Base-by-base conservation (phyloP, 2,797 vertebrate genomes). In the Coregonus suidteri region DNA sequence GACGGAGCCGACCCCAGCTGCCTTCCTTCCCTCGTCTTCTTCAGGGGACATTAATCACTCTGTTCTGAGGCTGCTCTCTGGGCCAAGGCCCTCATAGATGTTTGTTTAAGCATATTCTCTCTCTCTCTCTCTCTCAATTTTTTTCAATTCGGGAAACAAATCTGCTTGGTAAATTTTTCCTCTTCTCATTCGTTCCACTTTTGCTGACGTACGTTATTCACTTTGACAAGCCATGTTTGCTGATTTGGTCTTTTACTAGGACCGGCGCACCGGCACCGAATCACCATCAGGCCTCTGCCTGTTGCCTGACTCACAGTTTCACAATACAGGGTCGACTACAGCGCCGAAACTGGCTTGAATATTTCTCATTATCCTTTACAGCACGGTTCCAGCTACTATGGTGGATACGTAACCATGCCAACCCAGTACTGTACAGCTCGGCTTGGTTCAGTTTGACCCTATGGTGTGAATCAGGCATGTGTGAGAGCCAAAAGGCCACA, bases 1-100 rank as follows among this genome's bases (percentile, higher is more conserved):
- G 30, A 66, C 18, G 2, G 85, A 82, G 75, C 72, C 30, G 56
- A 83, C 75, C 83, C 86, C 89, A 82, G 84, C 90, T 92, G 90
- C 90, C 90, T 91, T 90, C 88, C 90, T 91, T 90, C 87, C 86
- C 83, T 79, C 35, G 79, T 82, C 82, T 89, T 79, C 82, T 79
- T 83, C 79, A 83, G 87, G 85, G 86, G 86, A 76, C 79, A 82
- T 74, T 62, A 76, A 76, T 78, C 78, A 67, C 69, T 69, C 73
- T 80, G 11, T 56, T 71, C 79, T 65, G 73, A 81, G 77, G 77
- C 81, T 80, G 77, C 80, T 11, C 20, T 88, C 75, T 54, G 83
- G 87, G 88, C 89, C 89, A 85, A 87, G 79, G 77, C 82, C 52
- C 78, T 70, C 62, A 20, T 73, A 53, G 47, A 74, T 65, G 37